Evolutionary conservation across 1,140 invertebrate species (phyloP), one percentile per base, ranked within the genome.

Genomic region (Paraescarpia echinospica): DNA sequence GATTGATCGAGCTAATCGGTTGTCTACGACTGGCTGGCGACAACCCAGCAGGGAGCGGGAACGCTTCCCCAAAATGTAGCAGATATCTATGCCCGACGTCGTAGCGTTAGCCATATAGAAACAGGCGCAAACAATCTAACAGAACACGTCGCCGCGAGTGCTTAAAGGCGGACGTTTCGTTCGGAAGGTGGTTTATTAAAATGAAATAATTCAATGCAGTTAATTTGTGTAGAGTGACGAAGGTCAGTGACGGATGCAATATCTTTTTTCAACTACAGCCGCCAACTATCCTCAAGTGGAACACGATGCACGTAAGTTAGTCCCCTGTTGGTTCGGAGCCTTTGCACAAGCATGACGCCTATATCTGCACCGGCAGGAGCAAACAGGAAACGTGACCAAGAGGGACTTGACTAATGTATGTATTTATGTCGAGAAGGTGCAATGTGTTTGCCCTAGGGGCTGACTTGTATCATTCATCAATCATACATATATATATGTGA

Each of bases 1-100:
- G 59, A 77, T 77, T 77, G 59, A 77, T 77, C 59, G 59, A 77
- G 59, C 59, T 77, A 77, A 77, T 77, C 59, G 59, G 59, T 77
- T 77, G 59, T 77, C 59, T 77, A 77, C 59, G 59, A 77, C 59
- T 77, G 59, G 59, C 59, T 6, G 59, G 8, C 59, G 59, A 77
- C 27, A 77, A 77, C 2, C 27, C 59, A 27, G 27, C 2, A 4
- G 59, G 59, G 59, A 77, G 59, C 12, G 59, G 59, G 59, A 77
- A 31, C 59, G 18, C 18, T 18, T 77, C 59, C 18, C 59, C 59
- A 18, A 77, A 77, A 77, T 77, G 59, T 77, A 31, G 59, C 59
- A 77, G 22, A 77, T 77, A 77, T 77, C 22, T 77, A 77, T 27
- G 59, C 22, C 59, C 8, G 59, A 4, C 27, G 4, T 27, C 59